Evolutionary conservation across 2,797 vertebrate species (phyloP).

Genomic region (Aeoliscus strigatus): DNA sequence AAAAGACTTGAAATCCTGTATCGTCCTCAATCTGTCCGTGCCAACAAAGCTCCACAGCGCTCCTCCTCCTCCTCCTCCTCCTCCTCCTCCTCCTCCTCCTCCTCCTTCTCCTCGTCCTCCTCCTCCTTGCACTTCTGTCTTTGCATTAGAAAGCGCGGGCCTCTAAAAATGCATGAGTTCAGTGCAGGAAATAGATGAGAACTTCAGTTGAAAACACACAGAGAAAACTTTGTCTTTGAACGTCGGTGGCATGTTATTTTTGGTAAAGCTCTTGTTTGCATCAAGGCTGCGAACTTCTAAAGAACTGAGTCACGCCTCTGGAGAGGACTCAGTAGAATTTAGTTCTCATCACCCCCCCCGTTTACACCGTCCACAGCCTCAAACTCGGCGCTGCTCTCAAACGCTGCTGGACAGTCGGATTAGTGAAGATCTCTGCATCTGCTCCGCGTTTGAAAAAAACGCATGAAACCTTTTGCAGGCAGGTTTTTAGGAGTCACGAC

Average conservation of each 20-base stretch:
- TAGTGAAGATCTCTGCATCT: slow-evolving; percentile 24
- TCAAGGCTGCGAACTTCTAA: slow-evolving; percentile 59
- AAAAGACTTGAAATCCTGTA: slow-evolving; percentile 48
- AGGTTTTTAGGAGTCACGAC: slow-evolving; percentile 21
- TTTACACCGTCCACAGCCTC: slow-evolving; percentile 46
- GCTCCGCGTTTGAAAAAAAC: slow-evolving; percentile 41
- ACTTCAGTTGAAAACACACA: slow-evolving; percentile 44
- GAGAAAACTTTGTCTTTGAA: slow-evolving; percentile 55
- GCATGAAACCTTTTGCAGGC: slow-evolving; percentile 4
- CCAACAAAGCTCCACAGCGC: slow-evolving; percentile 41
- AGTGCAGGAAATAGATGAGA: slow-evolving; percentile 54
- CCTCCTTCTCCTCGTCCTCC: too few relatives aligned
- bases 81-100: slow-evolving; percentile 23
- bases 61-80: slow-evolving; percentile 28
- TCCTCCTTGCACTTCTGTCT: too few relatives aligned
- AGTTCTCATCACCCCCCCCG: slow-evolving; percentile 43
- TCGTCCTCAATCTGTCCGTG: slow-evolving; percentile 61
- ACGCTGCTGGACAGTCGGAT: slow-evolving; percentile 26
- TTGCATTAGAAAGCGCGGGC: slow-evolving; percentile 27
- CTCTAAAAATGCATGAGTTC: slow-evolving; percentile 45
- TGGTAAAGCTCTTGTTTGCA: slow-evolving; percentile 62
- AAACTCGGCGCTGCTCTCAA: slow-evolving; percentile 34
- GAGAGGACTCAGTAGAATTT: slow-evolving; percentile 49
- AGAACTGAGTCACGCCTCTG: slow-evolving; percentile 47
- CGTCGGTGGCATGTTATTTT: slow-evolving; percentile 64